A percentile compares a stretch with the other conserved stretches of the same genome.
Conservation (phyloP, 2,797 vertebrate species). For the Danionella dracula region DNA sequence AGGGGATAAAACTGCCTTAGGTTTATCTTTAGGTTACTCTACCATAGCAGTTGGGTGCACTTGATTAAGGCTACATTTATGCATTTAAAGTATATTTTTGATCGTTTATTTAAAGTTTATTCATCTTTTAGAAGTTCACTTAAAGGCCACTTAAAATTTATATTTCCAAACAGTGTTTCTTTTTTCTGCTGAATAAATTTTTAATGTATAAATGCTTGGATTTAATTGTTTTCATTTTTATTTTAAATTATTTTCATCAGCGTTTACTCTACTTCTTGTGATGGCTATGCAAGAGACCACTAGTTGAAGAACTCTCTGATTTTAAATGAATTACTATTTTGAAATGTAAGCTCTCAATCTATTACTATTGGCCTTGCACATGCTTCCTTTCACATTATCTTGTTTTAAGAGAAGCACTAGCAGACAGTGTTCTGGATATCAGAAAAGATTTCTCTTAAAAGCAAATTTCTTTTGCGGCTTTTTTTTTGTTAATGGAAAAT, state of each 20-base stretch:
- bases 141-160: not conserved
- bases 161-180: slow-evolving; percentile 24
- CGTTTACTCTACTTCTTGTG: too few species aligned
- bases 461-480: slow-evolving; percentile 4
- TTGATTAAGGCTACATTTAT: not conserved
- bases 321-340: too few species aligned
- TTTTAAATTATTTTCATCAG: not conserved
- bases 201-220: slow-evolving; percentile 3
- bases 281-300: too few species aligned
- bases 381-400: too few species aligned
- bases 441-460: slow-evolving; percentile 20
- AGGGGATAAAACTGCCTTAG: not conserved
- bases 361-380: too few species aligned
- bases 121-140: slow-evolving; percentile 2
- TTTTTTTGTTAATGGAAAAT: not conserved
- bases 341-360: too few species aligned
- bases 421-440: too few species aligned
- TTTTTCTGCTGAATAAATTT: slow-evolving; percentile 32
- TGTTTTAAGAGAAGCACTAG: too few species aligned
- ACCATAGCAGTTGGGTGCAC: slow-evolving; percentile 13
- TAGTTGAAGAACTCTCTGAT: too few species aligned
- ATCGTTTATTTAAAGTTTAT: slow-evolving; percentile 1
- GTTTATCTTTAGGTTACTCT: slow-evolving; percentile 3
- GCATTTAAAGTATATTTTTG: slow-evolving; percentile 8
- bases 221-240: not conserved